Evolutionary conservation across 2,888 invertebrate species (phyloP), one percentile per base, ranked within the genome.

Genomic region (Boloria euphrosyne): DNA sequence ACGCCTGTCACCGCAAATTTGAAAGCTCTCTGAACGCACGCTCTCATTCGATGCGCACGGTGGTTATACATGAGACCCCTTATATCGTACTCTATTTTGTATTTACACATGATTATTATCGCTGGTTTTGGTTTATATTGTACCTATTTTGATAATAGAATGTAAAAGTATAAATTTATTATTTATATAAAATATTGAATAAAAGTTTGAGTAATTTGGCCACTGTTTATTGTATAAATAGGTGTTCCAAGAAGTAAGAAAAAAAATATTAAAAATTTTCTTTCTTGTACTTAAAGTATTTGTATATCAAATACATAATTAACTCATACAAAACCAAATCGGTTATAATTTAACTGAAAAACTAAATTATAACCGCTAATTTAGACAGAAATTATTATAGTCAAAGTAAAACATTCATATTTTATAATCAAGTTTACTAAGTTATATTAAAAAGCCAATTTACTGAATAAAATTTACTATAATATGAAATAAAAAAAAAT

Each of bases 1-100:
- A 85, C 78, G 88, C 80, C 80, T 88, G 89, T 87, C 90, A 82
- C 83, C 83, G 76, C 84, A 84, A 82, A 83, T 85, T 80, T 79
- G 72, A 55, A 63, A 74, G 71, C 71, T 66, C 73, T 73, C 67
- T 67, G 73, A 80, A 80, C 86, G 83, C 80, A 84, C 85, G 83
- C 75, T 62, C 67, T 50, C 67, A 82, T 87, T 84, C 73, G 87
- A 76, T 79, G 81, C 79, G 85, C 80, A 73, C 70, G 76, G 76
- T 80, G 68, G 73, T 76, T 46, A 78, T 74, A 71, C 70, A 66
- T 69, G 66, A 67, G 68, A 72, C 74, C 76, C 80, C 75, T 73
- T 68, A 43, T 46, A 69, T 58, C 31, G 18, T 46, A 62, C 55
- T 71, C 16, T 22, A 59, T 65, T 44, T 62, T 47, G 64, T 69